Evolutionary conservation across 35 echinoderm and acorn worm genomes (phyloP).

Genomic region (Apostichopus japonicus): DNA sequence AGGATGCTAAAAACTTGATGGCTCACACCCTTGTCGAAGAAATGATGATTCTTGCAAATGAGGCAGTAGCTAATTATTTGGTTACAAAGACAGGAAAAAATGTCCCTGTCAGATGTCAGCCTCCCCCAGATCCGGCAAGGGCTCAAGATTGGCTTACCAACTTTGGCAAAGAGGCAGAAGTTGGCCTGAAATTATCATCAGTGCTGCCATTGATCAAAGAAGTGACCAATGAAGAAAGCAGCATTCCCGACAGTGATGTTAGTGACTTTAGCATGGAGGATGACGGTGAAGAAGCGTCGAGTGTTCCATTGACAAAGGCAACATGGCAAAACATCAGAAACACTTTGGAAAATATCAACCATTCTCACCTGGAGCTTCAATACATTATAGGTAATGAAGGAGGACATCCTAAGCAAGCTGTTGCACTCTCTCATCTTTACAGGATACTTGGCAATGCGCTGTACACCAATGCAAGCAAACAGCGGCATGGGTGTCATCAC

Average conservation of each 20-base stretch:
- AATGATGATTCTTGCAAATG: constrained; percentile 30
- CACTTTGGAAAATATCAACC: neutral
- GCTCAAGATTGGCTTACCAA: neutral
- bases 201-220: neutral
- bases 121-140: neutral
- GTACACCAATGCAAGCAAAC: constrained; percentile 74
- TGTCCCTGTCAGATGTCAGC: constrained; percentile 67
- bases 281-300: constrained; percentile 73
- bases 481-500: constrained; percentile 40
- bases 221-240: neutral
- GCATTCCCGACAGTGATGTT: constrained; percentile 21
- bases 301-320: constrained; percentile 43
- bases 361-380: constrained; percentile 8
- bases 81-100: constrained; percentile 55
- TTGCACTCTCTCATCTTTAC: constrained; percentile 61
- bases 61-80: constrained; percentile 69
- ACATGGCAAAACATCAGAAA: constrained; percentile 41
- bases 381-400: constrained; percentile 59
- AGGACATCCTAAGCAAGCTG: constrained; percentile 81
- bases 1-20: constrained; percentile 35
- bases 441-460: constrained; percentile 46
- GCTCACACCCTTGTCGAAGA: constrained; percentile 67
- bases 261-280: neutral
- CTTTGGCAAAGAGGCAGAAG: neutral
- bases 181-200: neutral